These are phyloP conservation scores for Ochotona princeps DNA, from an alignment of 2,113 vertebrate species.

Conservation along the genomic window DNA sequence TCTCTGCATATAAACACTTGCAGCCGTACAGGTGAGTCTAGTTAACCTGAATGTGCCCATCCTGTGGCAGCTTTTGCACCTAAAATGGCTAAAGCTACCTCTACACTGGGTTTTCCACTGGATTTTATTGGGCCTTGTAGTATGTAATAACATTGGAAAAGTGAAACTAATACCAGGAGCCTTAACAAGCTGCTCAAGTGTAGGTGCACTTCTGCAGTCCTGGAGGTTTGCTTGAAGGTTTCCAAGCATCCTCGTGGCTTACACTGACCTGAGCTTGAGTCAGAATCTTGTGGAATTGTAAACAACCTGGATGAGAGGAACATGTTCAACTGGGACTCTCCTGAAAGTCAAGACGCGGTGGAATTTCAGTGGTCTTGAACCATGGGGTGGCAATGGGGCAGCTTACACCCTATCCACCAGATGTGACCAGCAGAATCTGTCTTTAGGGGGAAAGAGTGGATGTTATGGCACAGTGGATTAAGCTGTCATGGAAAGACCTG, in stretches of 20 bases:
- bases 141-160: not conserved
- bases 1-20: not conserved
- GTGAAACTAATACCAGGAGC: accelerated
- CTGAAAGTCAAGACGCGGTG: not conserved
- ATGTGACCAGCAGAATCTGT: accelerated
- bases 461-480: too few species aligned
- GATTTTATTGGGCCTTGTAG: accelerated
- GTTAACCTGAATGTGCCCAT: not conserved
- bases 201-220: accelerated
- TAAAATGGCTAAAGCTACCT: not conserved
- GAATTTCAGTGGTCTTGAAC: not conserved
- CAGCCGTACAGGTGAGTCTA: accelerated
- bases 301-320: not conserved
- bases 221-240: accelerated
- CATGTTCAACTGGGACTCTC: not conserved
- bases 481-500: too few species aligned
- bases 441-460: too few species aligned
- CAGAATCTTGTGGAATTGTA: not conserved
- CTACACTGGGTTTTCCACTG: accelerated
- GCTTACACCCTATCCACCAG: too few species aligned
- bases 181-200: accelerated
- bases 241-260: not conserved
- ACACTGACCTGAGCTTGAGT: not conserved
- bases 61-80: accelerated
- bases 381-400: accelerated